These are phyloP conservation scores for Hydropsyche betteni DNA, from an alignment of 2,888 invertebrate species.

Conservation along the genomic window DNA sequence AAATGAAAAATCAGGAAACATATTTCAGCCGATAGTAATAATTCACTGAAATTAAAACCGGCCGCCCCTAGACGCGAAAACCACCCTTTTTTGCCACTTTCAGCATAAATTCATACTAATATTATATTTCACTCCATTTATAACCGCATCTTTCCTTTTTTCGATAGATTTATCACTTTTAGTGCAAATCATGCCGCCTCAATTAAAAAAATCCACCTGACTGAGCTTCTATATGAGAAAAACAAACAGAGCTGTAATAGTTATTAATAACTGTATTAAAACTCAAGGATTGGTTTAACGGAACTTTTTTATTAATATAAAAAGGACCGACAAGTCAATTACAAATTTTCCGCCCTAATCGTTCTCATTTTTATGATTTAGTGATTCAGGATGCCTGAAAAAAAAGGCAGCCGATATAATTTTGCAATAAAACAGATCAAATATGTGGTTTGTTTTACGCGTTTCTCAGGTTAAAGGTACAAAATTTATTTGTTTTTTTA, in stretches of 20 bases:
- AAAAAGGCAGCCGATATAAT: slow-evolving; percentile 2
- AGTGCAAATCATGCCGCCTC: slow-evolving; percentile 51
- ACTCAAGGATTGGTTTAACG: slow-evolving; percentile 36
- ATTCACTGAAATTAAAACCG: no score
- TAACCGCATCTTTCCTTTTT: background rate
- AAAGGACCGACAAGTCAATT: background rate
- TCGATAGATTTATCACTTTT: slow-evolving; percentile 47
- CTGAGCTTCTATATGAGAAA: slow-evolving; percentile 40
- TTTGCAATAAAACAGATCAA: slow-evolving; percentile 20
- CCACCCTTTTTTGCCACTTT: slow-evolving; percentile 41
- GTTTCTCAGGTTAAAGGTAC: no score
- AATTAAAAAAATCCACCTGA: slow-evolving; percentile 44
- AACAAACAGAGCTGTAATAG: slow-evolving; percentile 46
- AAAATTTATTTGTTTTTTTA: no score
- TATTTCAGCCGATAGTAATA: no score
- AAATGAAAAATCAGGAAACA: no score
- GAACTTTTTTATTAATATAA: background rate
- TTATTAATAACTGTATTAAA: slow-evolving; percentile 42
- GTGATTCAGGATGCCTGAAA: slow-evolving; percentile 4
- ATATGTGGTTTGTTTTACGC: slow-evolving; percentile 6
- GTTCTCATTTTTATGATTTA: slow-evolving; percentile 20
- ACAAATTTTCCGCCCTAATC: slow-evolving; percentile 12
- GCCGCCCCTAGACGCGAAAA: background rate
- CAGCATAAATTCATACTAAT: background rate
- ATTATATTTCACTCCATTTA: no score